These are phyloP conservation scores for Antigone vipio DNA, from an alignment of 2,113 vertebrate genomes.

Conservation along the genomic window DNA sequence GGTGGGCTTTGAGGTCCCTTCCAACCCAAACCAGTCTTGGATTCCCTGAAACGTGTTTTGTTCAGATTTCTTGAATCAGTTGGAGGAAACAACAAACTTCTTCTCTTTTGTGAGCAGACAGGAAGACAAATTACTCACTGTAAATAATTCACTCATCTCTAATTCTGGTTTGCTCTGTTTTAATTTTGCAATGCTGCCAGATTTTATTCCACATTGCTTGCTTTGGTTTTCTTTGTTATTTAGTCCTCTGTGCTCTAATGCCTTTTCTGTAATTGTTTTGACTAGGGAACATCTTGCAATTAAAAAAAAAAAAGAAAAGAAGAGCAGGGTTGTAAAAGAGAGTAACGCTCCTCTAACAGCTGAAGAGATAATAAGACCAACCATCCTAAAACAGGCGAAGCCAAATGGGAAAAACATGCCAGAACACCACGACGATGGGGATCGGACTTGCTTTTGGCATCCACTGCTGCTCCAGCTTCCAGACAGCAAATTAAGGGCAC, in stretches of 20 bases:
- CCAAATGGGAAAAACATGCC: neutral
- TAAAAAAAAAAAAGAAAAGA: neutral
- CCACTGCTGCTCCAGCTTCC: neutral
- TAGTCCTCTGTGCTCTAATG: neutral
- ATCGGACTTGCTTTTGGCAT: neutral
- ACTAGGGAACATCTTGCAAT: neutral
- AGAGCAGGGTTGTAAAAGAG: neutral
- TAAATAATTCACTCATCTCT: neutral
- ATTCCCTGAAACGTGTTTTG: no score
- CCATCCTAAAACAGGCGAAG: neutral
- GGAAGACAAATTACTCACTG: neutral
- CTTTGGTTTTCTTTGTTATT: neutral
- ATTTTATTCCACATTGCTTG: neutral
- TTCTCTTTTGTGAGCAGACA: neutral
- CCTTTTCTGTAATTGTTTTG: neutral
- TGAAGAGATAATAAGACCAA: neutral
- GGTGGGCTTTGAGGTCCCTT: no score
- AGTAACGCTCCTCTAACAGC: neutral
- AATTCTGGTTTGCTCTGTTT: neutral
- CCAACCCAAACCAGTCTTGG: no score
- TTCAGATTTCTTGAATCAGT: neutral
- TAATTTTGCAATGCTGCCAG: neutral
- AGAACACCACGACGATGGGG: accelerated
- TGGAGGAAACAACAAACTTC: neutral
- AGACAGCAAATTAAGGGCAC: neutral